Evolutionary conservation across 2,797 vertebrate genomes (phyloP), one percentile per base, ranked within the genome.

Genomic region (Phylloscopus collybita): DNA sequence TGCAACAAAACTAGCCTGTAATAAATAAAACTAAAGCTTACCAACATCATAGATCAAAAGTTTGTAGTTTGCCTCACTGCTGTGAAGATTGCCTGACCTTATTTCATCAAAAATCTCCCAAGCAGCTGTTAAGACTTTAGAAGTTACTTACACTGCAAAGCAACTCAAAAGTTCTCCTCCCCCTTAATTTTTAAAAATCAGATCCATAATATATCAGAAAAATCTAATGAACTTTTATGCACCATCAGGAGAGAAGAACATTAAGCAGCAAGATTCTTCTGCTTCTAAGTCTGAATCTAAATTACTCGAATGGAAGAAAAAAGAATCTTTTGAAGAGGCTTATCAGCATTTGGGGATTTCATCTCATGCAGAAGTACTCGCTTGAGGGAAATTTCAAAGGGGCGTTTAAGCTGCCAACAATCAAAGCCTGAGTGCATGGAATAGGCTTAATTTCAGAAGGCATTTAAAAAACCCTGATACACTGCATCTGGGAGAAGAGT

Each of bases 1-100:
- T 61, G 99, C 98, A 94, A 99, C 99, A 97, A 99, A 99, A 98
- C 99, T 99, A 81, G 99, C 99, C 99, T 99, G 97, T 84, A 98
- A 98, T 56, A 98, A 45, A 97, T 16, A 59, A 79, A 38, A 92
- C 5, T 32, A 59, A 72, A 89, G 91, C 11, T 94, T 92, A 96
- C 27, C 51, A 83, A 82, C 10, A 36, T 8, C 42, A 32, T 30
- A 86, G 36, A 86, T 47, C 23, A 61, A 8, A 79, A 93, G 38
- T 72, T 42, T 32, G 16, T 7, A 36, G 45, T 42, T 13, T 49
- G 51, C 16, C 29, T 81, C 32, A 70, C 32, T 62, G 18, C 27
- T 91, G 51, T 27, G n/a, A 92, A 78, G 54, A 65, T 4, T 32
- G 23, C 21, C 19, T 42, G 67, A 90, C 79, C 56, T 90, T 40